Conservation (phyloP, 2,113 vertebrate genomes). For the Aptenodytes forsteri region DNA sequence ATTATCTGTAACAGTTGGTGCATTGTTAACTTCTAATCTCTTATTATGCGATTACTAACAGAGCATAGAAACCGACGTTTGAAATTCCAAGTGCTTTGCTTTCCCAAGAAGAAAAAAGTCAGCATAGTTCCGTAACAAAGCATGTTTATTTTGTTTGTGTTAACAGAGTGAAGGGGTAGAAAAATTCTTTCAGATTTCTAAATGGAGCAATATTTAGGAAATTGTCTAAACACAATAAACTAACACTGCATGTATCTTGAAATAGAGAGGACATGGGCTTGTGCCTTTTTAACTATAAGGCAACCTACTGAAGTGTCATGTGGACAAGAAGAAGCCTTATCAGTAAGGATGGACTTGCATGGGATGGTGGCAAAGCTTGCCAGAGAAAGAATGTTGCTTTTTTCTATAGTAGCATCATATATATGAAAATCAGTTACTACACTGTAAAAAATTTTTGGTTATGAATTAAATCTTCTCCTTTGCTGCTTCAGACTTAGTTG, state of each 20-base stretch:
- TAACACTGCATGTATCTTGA: rapidly evolving
- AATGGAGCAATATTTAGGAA: neutral
- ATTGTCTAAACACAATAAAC: neutral
- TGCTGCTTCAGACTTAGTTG: neutral
- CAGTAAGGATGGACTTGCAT: neutral
- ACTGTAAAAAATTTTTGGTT: neutral
- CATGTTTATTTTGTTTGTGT: neutral
- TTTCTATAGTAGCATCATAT: neutral
- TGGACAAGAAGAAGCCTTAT: neutral
- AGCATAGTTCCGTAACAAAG: neutral
- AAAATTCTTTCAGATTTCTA: neutral
- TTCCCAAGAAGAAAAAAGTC: neutral
- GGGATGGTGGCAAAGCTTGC: neutral
- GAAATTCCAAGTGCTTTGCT: neutral
- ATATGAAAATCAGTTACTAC: neutral
- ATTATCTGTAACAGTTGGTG: neutral
- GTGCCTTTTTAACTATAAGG: neutral
- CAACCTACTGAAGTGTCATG: neutral
- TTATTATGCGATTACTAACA: neutral
- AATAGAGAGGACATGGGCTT: neutral
- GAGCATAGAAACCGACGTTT: neutral
- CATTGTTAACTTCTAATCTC: neutral
- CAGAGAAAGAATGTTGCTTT: neutral
- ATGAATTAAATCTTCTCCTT: neutral
- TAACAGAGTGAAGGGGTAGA: neutral